Conservation (phyloP, 2,888 invertebrate genomes). For the Rhimphoctona megacephalus region DNA sequence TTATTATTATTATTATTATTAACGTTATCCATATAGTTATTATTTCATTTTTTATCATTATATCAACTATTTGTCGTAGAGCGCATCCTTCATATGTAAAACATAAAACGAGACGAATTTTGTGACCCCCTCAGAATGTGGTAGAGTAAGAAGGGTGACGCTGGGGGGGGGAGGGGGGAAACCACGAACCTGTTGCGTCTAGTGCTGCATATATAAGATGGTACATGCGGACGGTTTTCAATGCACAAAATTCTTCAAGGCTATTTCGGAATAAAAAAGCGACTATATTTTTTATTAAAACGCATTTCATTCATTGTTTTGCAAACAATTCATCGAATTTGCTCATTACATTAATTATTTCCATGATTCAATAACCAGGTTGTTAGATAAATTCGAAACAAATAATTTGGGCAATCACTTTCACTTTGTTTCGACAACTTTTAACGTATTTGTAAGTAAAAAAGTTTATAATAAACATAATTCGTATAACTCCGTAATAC, state of each 20-base stretch:
- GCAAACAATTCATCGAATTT: not conserved
- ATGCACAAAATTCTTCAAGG: not conserved
- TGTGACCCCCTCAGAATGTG: not conserved
- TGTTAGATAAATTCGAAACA: not conserved
- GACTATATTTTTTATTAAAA: not conserved
- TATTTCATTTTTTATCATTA: not conserved
- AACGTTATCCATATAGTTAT: not conserved
- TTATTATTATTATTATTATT: not conserved
- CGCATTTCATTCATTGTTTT: not conserved
- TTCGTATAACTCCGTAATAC: too few species aligned
- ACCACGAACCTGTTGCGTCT: constrained; percentile 55
- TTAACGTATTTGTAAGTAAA: too few species aligned
- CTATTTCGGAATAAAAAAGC: not conserved
- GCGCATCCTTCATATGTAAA: constrained; percentile 12
- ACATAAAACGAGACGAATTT: constrained; percentile 30
- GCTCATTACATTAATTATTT: not conserved
- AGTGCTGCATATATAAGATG: not conserved
- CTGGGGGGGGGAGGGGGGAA: too few species aligned
- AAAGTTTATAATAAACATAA: not conserved
- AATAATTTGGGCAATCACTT: not conserved
- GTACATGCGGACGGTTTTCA: constrained; percentile 34
- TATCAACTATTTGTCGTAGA: not conserved
- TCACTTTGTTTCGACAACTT: not conserved
- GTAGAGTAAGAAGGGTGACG: not conserved
- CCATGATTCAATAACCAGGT: not conserved